Conservation (phyloP, 2,113 vertebrate species). For the Ciconia boyciana region DNA sequence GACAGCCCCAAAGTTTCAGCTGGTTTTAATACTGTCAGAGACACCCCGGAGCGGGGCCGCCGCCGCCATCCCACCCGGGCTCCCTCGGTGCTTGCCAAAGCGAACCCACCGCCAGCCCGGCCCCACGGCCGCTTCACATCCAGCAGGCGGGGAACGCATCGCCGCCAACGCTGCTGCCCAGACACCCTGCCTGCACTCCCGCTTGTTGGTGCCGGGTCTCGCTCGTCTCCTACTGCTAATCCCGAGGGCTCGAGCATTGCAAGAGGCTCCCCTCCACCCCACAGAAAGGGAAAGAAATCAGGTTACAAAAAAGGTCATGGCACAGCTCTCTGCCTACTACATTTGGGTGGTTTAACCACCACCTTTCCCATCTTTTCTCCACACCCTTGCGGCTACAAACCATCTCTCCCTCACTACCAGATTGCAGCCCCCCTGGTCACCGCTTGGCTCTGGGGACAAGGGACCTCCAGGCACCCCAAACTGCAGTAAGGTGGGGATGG, state of each 20-base stretch:
- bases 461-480: not conserved
- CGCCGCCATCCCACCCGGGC: not conserved
- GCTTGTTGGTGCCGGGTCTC: not conserved
- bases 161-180: rapidly evolving
- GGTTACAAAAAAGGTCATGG: not conserved
- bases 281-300: not conserved
- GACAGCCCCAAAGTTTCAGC: constrained; percentile 25
- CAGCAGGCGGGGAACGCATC: not conserved
- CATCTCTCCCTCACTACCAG: not conserved
- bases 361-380: not conserved
- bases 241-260: not conserved
- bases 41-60: not conserved
- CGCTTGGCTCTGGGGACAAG: not conserved
- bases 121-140: rapidly evolving
- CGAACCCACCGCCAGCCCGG: not conserved
- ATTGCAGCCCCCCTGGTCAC: not conserved
- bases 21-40: constrained; percentile 65
- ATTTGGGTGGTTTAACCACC: not conserved
- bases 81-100: not conserved
- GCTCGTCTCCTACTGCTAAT: not conserved
- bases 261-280: not conserved
- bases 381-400: not conserved
- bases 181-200: not conserved
- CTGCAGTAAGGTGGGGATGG: not conserved
- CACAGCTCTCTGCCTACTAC: not conserved